Evolutionary conservation across 2,888 invertebrate genomes (phyloP), one percentile per base, ranked within the genome.

Genomic region (Tryphoninae sp.): DNA sequence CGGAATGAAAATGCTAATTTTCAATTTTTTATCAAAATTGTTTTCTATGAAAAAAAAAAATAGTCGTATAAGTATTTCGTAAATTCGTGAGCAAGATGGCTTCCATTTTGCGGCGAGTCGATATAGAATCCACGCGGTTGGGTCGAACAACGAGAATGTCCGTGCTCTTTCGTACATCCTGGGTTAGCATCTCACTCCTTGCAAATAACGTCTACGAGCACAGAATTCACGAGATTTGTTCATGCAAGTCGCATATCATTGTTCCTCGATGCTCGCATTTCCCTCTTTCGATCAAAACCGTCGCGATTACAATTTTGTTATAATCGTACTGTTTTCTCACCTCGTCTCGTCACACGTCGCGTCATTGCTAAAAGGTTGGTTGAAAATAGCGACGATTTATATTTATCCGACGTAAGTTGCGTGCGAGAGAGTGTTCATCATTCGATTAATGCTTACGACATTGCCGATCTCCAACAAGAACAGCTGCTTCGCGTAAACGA

Each of bases 121-220:
- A 51, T 81, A 79, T 80, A 74, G 26, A 68, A 51, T 26, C 8
- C 53, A 51, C 7, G 22, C 3, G 13, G 9, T 85, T 84, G 72
- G 64, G 16, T 71, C 72, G 81, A 83, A 85, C 85, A 84, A 87
- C 71, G 74, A 77, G 78, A 86, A 86, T 85, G 86, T 84, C 84
- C 74, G 85, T 84, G 86, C 80, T 85, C 87, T 88, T 88, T 87
- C 84, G 85, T 87, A 83, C 84, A 83, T 82, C 76, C 85, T 82
- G 88, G 88, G 87, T 89, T 88, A 89, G 87, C 88, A 86, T 89
- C 87, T 82, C 81, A 80, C 87, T 85, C 86, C 87, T 87, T 87
- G 86, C 42, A 81, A 86, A 87, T 88, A 88, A 89, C 89, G 82
- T 84, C 64, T 80, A 61, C 2, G 53, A 53, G 4, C 55, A 19